Base-by-base conservation (phyloP, 2,888 invertebrate species). In the Pseudococcus longispinus region DNA sequence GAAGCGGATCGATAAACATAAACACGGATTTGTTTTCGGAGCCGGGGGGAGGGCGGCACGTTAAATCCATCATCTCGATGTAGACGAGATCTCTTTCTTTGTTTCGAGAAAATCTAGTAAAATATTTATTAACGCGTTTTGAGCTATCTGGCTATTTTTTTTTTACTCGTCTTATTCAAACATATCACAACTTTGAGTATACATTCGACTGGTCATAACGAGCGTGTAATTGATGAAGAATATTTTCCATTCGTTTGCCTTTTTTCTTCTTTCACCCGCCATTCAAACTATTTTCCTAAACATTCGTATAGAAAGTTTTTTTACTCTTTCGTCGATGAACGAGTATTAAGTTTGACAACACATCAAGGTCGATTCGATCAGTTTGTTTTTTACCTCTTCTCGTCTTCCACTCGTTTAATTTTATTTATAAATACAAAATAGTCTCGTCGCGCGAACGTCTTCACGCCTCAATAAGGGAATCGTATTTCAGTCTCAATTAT, bases 61-160 rank as follows among this genome's bases (percentile, higher is more conserved):
- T 23, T 29, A 70, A 26, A 70, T 70, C 60, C 60, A 60, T 23
- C 60, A 60, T 60, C 20, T 60, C 20, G 11, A 23, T 23, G 60
- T 60, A 23, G 4, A 5, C 5, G 37, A 20, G 37, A 46, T n/a
- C 51, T 51, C 44, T 44, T 83, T 51, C 44, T 44, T 83, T 83
- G 83, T 42, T 51, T 46, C 83, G 44, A 46, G 18, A 26, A 83
- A 44, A 44, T 60, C 20, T 60, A 60, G 23, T 60, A 23, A 60
- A 60, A 60, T 60, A 60, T 60, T 60, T 60, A 60, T 60, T 60
- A 60, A 60, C 23, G 60, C n/a, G n/a, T n/a, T 60, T 60, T 55
- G 8, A 60, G 51, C n/a, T 51, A 46, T 5, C 32, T 77, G 15
- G n/a, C 29, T 37, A 13, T 82, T 77, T 37, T 77, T 77, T 74